Conservation (phyloP, 2,797 vertebrate genomes). For the Lateolabrax maculatus region DNA sequence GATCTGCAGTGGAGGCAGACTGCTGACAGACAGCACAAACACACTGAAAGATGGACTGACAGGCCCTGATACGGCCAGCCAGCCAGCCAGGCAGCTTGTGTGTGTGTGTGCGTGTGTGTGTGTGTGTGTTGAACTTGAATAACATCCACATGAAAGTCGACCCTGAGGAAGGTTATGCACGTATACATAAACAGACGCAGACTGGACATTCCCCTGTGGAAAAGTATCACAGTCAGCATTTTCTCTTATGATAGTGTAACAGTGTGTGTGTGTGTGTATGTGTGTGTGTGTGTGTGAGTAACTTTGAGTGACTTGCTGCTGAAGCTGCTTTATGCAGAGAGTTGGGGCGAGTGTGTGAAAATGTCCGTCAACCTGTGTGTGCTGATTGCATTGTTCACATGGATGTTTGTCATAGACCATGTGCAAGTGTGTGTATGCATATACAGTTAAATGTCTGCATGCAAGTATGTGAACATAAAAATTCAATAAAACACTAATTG, state of each 20-base stretch:
- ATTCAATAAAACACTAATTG: no score
- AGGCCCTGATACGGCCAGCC: background rate
- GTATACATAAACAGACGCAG: slow-evolving; percentile 13
- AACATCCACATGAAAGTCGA: slow-evolving; percentile 43
- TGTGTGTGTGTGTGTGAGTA: background rate
- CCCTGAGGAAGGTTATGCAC: slow-evolving; percentile 25
- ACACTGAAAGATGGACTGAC: slow-evolving; percentile 48
- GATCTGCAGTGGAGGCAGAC: slow-evolving; percentile 48
- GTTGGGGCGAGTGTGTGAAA: slow-evolving; percentile 29
- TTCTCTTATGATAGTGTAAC: slow-evolving; percentile 26
- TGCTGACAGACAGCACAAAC: slow-evolving; percentile 53
- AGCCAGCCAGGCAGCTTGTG: background rate
- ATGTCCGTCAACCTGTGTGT: slow-evolving; percentile 18
- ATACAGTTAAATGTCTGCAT: slow-evolving; percentile 18
- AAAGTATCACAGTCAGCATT: slow-evolving; percentile 44
- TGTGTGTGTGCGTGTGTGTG: background rate
- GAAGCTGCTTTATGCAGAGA: slow-evolving; percentile 41
- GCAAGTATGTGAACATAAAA: slow-evolving; percentile 23
- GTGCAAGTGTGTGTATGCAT: background rate
- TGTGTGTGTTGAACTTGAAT: slow-evolving; percentile 33
- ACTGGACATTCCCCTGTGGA: slow-evolving; percentile 19
- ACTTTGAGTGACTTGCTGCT: slow-evolving; percentile 45
- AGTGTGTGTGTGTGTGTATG: slow-evolving; percentile 8
- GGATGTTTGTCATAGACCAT: slow-evolving; percentile 24
- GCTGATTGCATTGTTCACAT: slow-evolving; percentile 12